Evolutionary conservation across 2,888 invertebrate species (phyloP), one percentile per base, ranked within the genome.

Genomic region (Thymelicus lineola): DNA sequence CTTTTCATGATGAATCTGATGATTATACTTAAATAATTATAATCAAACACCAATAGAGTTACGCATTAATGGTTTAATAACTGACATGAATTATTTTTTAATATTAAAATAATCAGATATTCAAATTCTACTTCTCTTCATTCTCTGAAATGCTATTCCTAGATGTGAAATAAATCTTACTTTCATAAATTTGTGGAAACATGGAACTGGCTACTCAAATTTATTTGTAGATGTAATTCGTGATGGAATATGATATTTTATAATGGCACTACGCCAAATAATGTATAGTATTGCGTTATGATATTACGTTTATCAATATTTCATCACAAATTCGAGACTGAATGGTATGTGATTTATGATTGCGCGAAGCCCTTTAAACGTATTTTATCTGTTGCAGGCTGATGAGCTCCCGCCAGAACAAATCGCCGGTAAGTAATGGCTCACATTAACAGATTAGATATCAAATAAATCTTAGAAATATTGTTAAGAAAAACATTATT

Each of bases 341-440:
- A 6, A 62, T 57, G 35, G 38, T 20, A n/a, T 46, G 20, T 28
- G 46, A 68, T 68, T 57, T 61, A 62, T 62, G n/a, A 50, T 15
- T 42, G 50, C n/a, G 36, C 46, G 57, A 67, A 71, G 12, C 62
- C 63, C 48, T 63, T 65, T 55, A 53, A 48, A 46, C 36, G 20
- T 57, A 62, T 59, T 71, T 65, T 65, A 46, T 76, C 75, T 82
- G 82, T 95, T 95, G 75, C 95, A 97, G 97, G 97, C 96, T 85
- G 97, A 98, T 92, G 98, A 98, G 94, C 96, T 98, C 86, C 98
- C 98, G 73, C 95, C 97, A 92, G 98, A 98, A 95, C 98, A 98
- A 94, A 96, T 97, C 84, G 97, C 97, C 89, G 97, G 97, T 97
- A 95, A 95, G 96, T 95, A 74, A 75, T 66, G 48, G 48, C 63